Conservation (phyloP, 2,797 vertebrate genomes). For the Acrossocheilus fasciatus region DNA sequence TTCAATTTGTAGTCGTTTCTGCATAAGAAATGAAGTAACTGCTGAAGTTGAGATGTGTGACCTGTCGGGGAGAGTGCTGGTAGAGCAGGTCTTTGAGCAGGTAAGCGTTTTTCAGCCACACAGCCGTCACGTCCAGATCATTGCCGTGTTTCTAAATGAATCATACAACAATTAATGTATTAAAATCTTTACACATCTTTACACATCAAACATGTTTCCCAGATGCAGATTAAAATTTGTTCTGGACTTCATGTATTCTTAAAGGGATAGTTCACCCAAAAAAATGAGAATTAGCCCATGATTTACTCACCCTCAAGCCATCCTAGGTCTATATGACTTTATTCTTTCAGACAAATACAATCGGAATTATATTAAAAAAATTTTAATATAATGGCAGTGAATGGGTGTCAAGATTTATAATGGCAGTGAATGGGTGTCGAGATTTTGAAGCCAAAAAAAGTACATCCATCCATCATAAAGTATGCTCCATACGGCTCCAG, state of each 20-base stretch:
- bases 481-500: not conserved
- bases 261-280: not conserved
- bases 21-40: not conserved
- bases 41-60: constrained; percentile 22
- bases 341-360: not conserved
- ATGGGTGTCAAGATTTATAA: not conserved
- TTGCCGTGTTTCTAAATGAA: constrained; percentile 74
- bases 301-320: not conserved
- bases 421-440: no score
- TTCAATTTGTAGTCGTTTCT: not conserved
- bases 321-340: not conserved
- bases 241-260: not conserved
- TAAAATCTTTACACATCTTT: not conserved
- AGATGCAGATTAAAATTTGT: not conserved
- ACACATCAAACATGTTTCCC: not conserved
- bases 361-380: not conserved
- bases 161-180: not conserved
- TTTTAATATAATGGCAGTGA: not conserved
- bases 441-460: not conserved
- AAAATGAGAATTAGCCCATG: not conserved
- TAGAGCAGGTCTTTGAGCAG: constrained; percentile 78
- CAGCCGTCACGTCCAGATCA: constrained; percentile 73
- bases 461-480: not conserved
- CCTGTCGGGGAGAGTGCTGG: constrained; percentile 76
- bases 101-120: constrained; percentile 82